Conservation (phyloP, 1,140 invertebrate species). For the Drosophila kanapiae region DNA sequence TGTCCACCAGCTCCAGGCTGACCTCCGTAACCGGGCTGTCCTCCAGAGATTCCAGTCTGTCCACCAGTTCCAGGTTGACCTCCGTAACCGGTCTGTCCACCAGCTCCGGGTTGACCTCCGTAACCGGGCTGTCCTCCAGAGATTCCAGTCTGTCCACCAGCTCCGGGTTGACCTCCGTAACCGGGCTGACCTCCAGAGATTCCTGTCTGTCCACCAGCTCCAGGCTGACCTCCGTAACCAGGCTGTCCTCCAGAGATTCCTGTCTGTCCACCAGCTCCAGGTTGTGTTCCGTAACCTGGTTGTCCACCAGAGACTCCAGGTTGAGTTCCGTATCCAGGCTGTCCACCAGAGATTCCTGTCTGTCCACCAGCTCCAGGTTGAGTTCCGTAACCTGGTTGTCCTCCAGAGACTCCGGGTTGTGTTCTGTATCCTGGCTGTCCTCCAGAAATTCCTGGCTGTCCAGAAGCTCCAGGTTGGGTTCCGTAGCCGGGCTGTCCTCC, state of each 20-base stretch:
- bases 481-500: too few species aligned
- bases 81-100: conserved; percentile 14
- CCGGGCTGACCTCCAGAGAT: neutral
- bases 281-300: neutral
- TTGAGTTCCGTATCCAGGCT: neutral
- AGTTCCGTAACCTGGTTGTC: neutral
- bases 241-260: conserved; percentile 17
- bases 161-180: conserved; percentile 12
- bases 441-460: neutral
- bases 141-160: neutral
- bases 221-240: conserved; percentile 22
- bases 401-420: neutral
- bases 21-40: neutral
- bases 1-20: conserved; percentile 17
- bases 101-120: neutral
- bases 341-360: neutral
- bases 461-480: neutral
- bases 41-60: too few species aligned
- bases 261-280: conserved; percentile 1
- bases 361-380: conserved; percentile 17
- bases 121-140: neutral
- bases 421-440: too few species aligned
- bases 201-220: conserved; percentile 11
- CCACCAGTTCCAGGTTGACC: too few species aligned
- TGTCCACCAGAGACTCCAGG: conserved; percentile 13